A percentile compares a stretch with the other conserved stretches of the same genome.
Evolutionary conservation across 2,113 vertebrate species (phyloP).

Genomic region (Morone chrysops): DNA sequence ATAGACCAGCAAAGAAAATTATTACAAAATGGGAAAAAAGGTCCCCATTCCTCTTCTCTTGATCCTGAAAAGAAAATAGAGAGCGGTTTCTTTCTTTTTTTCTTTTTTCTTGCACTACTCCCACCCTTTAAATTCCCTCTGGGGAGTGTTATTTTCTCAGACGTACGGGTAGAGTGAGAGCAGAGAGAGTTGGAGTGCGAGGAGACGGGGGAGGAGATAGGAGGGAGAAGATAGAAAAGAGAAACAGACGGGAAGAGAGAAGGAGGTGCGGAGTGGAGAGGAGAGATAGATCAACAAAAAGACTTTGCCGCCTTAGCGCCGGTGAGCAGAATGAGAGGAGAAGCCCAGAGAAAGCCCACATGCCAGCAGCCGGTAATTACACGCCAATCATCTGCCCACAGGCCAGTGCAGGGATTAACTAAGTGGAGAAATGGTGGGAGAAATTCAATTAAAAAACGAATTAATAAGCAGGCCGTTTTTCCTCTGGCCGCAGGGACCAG

Average conservation of each 20-base stretch:
- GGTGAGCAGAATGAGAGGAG: slow-evolving; percentile 43
- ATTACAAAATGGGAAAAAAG: slow-evolving; percentile 65
- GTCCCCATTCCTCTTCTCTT: slow-evolving; percentile 39
- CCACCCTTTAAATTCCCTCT: slow-evolving; percentile 49
- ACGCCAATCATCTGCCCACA: slow-evolving; percentile 81
- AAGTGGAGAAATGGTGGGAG: slow-evolving; percentile 75
- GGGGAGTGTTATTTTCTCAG: slow-evolving; percentile 49
- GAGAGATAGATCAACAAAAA: slow-evolving; percentile 52
- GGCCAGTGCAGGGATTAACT: slow-evolving; percentile 80
- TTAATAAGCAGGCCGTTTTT: slow-evolving; percentile 71
- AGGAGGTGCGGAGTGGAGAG: slow-evolving; percentile 24
- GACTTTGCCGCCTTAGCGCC: slow-evolving; percentile 42
- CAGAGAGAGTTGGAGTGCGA: slow-evolving; percentile 36
- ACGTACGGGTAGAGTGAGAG: slow-evolving; percentile 35
- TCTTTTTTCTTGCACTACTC: not conserved
- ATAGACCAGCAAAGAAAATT: slow-evolving; percentile 76
- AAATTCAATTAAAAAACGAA: slow-evolving; percentile 83
- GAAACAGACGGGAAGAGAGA: slow-evolving; percentile 30
- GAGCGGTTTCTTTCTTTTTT: not conserved
- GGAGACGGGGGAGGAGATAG: slow-evolving; percentile 26
- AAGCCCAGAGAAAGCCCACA: slow-evolving; percentile 60
- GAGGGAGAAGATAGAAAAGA: slow-evolving; percentile 16
- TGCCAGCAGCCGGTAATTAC: slow-evolving; percentile 80
- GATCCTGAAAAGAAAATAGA: slow-evolving; percentile 53
- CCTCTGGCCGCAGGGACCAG: slow-evolving; percentile 32